A percentile compares a stretch with the other conserved stretches of the same genome.
Evolutionary conservation across 1,140 invertebrate species (phyloP).

Genomic region (Drosophila lacertosa): DNA sequence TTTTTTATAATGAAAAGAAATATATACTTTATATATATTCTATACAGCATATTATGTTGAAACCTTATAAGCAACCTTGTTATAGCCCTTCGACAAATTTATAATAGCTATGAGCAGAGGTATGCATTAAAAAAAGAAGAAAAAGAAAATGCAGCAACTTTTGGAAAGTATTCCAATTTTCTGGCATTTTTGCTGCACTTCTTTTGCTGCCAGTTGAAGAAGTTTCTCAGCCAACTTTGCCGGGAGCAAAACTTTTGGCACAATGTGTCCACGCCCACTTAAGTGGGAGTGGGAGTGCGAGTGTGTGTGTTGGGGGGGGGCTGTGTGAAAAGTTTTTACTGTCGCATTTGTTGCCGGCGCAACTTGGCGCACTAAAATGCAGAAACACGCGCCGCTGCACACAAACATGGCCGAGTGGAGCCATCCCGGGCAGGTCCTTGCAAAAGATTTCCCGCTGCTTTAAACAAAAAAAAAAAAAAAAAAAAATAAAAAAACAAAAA

Average conservation of each 20-base stretch:
- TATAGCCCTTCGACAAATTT: too few relatives aligned
- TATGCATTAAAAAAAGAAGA: constrained; percentile 10
- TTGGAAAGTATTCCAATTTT: constrained; percentile 78
- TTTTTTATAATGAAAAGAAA: too few relatives aligned
- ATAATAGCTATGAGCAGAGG: too few relatives aligned
- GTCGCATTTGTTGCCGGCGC: constrained; percentile 67
- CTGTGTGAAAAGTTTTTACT: constrained; percentile 67
- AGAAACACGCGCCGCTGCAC: constrained; percentile 44
- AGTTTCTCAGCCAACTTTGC: constrained; percentile 55
- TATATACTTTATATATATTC: too few relatives aligned
- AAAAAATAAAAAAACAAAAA: constrained; percentile 28
- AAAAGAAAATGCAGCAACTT: constrained; percentile 25
- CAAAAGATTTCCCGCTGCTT: constrained; percentile 39
- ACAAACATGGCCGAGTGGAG: constrained; percentile 16
- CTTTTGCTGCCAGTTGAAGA: constrained; percentile 44
- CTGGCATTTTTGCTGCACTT: constrained; percentile 57
- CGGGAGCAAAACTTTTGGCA: constrained; percentile 62
- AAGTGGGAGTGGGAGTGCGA: not conserved
- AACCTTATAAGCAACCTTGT: too few relatives aligned
- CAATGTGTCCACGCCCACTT: constrained; percentile 68
- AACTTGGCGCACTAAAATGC: constrained; percentile 66
- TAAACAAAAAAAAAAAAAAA: constrained; percentile 64
- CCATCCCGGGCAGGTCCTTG: constrained; percentile 47
- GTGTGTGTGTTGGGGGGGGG: not conserved
- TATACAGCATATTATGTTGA: too few relatives aligned